These are phyloP conservation scores for Plodia interpunctella DNA, from an alignment of 1,140 invertebrate genomes.

Conservation along the genomic window DNA sequence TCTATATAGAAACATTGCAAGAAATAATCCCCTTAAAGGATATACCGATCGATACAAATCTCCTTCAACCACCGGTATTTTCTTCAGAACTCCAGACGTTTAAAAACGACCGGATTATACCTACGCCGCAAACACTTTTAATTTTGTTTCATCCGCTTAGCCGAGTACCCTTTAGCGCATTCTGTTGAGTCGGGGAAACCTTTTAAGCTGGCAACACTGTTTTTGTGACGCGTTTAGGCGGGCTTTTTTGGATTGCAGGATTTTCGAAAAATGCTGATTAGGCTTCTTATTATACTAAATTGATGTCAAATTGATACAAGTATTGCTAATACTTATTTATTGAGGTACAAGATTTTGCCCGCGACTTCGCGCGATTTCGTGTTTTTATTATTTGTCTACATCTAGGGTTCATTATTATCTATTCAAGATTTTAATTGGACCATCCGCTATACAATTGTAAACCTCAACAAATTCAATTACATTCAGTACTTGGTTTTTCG, in stretches of 20 bases:
- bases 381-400: too few relatives aligned
- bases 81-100: background rate
- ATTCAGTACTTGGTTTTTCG: too few relatives aligned
- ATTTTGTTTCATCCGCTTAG: constrained; percentile 8
- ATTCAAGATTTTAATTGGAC: too few relatives aligned
- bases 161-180: background rate
- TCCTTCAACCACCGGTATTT: background rate
- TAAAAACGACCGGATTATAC: constrained; percentile 8
- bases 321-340: too few relatives aligned
- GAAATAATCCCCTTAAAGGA: background rate
- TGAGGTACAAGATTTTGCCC: too few relatives aligned
- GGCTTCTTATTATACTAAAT: too few relatives aligned
- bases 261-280: background rate
- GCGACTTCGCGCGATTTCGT: too few relatives aligned
- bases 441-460: too few relatives aligned
- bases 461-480: too few relatives aligned
- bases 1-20: background rate
- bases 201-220: constrained; percentile 5
- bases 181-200: background rate
- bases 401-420: too few relatives aligned
- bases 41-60: background rate
- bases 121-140: constrained; percentile 9
- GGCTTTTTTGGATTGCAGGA: background rate
- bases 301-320: too few relatives aligned
- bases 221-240: background rate